These are phyloP conservation scores for Drosophila ogumai DNA, from an alignment of 1,140 invertebrate species.

Conservation along the genomic window DNA sequence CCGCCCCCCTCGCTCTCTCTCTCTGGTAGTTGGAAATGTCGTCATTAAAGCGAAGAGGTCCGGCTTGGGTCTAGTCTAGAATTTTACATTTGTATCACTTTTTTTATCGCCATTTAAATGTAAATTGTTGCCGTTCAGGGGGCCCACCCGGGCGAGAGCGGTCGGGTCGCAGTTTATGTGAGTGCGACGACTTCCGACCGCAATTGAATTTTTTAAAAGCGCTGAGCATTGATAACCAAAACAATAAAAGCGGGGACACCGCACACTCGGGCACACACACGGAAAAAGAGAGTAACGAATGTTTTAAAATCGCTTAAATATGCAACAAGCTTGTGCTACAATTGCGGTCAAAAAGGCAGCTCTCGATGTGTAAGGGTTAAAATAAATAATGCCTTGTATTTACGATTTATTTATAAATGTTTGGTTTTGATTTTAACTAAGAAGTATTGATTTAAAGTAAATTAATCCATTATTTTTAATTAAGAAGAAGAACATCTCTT, in stretches of 20 bases:
- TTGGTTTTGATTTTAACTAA: neutral
- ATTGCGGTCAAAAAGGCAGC: neutral
- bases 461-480: too few species aligned
- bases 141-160: neutral
- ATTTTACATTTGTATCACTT: constrained; percentile 81
- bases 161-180: constrained; percentile 69
- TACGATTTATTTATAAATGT: too few species aligned
- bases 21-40: constrained; percentile 15
- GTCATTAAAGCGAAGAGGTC: constrained; percentile 75
- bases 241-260: constrained; percentile 73
- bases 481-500: too few species aligned
- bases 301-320: constrained; percentile 79
- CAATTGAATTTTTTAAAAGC: constrained; percentile 84
- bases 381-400: neutral
- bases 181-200: constrained; percentile 82
- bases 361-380: neutral
- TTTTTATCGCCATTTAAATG: constrained; percentile 83
- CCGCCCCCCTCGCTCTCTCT: neutral
- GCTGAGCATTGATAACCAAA: constrained; percentile 83
- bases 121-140: constrained; percentile 71
- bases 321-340: constrained; percentile 62
- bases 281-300: constrained; percentile 55
- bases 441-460: too few species aligned
- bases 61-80: constrained; percentile 65
- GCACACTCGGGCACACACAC: constrained; percentile 5